Conservation (phyloP, 2,797 vertebrate genomes). For the Aeoliscus strigatus region DNA sequence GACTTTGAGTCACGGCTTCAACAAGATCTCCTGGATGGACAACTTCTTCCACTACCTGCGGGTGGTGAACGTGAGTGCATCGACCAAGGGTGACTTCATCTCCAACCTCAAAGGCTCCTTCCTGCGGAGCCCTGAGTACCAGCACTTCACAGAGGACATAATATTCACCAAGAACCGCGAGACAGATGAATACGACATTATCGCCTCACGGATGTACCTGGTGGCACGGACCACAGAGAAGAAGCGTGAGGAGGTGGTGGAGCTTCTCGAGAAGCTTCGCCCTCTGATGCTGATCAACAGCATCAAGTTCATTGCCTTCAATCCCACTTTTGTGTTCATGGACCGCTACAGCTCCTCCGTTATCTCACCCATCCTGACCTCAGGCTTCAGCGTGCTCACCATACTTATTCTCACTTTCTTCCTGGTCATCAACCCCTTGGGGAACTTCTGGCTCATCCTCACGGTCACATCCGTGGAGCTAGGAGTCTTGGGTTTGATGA, state of each 20-base stretch:
- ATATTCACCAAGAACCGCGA: slow-evolving; percentile 93
- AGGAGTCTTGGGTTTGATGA: slow-evolving; percentile 98
- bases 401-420: slow-evolving; percentile 95
- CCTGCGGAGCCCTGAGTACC: slow-evolving; percentile 85
- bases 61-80: slow-evolving; percentile 88
- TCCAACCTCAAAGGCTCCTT: slow-evolving; percentile 87
- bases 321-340: slow-evolving; percentile 97
- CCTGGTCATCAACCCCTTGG: slow-evolving; percentile 91
- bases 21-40: slow-evolving; percentile 98
- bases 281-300: slow-evolving; percentile 94
- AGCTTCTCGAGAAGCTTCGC: slow-evolving; percentile 92
- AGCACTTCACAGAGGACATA: slow-evolving; percentile 96
- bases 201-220: slow-evolving; percentile 94
- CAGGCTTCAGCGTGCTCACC: slow-evolving; percentile 95
- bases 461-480: slow-evolving; percentile 95
- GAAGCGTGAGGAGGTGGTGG: slow-evolving; percentile 95
- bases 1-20: slow-evolving; percentile 96
- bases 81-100: slow-evolving; percentile 90
- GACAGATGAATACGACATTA: slow-evolving; percentile 86
- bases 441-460: slow-evolving; percentile 93
- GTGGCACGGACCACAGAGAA: slow-evolving; percentile 98
- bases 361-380: slow-evolving; percentile 93
- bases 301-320: slow-evolving; percentile 97
- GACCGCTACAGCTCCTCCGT: slow-evolving; percentile 94
- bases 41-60: slow-evolving; percentile 93